Evolutionary conservation across 1,140 invertebrate species (phyloP), one percentile per base, ranked within the genome.

Genomic region (Procambarus virginalis): DNA sequence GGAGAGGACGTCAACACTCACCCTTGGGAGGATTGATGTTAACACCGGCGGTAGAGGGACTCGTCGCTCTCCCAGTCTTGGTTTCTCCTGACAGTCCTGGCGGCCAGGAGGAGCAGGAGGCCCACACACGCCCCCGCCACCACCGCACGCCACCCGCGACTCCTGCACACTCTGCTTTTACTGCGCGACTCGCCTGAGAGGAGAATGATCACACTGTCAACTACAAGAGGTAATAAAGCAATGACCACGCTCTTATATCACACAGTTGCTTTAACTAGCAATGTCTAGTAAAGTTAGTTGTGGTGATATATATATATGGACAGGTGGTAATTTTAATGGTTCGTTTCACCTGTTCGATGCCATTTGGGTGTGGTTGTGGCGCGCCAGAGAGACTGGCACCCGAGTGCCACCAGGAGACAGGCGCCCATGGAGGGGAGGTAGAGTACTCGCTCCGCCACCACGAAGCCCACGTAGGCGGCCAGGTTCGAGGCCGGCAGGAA

Each of bases 21-120:
- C 98, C 97, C 97, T 99, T 99, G 12, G 98, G 97, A 84, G 98
- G 98, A 94, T 99, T 99, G 92, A 99, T 96, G 80, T 95, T 93
- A 76, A 99, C 95, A 4, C 98, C 98, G 55, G 98, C 97, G 95
- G 94, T 99, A 99, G 2, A 99, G 95, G 87, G 96, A 96, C 94
- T 99, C 98, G 94, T 99, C 98, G 91, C 97, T 96, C 83, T 95
- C 94, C 98, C 98, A 99, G 93, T 99, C 98, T 78, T 95, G 94
- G 93, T 99, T 99, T 90, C 98, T 94, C 48, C 95, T 93, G 90
- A 98, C 93, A 0, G 98, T 99, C 91, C 96, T 95, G 1, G 95
- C 95, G 92, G 97, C 96, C 93, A 98, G 96, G 10, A 96, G 95
- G 4, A 94, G 58, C 8, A 97, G 93, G 51, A 98, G 93, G 14